Conservation (phyloP, 2,888 invertebrate genomes). For the Lochmaea capreae region DNA sequence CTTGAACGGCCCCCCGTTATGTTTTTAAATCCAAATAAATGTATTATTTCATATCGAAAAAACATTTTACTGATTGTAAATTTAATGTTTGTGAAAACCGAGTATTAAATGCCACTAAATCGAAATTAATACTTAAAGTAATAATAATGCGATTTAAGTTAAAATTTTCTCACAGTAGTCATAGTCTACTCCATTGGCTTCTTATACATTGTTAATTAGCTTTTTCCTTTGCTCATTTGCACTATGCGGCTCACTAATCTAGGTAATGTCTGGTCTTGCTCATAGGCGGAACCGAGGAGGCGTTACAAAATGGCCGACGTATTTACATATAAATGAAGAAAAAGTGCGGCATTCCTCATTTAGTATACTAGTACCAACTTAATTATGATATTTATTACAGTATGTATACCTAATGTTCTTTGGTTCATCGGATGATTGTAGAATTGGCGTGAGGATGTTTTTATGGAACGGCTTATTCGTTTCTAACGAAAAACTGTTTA, state of each 20-base stretch:
- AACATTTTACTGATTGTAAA: no score
- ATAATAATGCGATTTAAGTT: not conserved
- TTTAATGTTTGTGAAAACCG: no score
- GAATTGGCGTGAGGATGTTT: not conserved
- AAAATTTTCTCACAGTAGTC: not conserved
- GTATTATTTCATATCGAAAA: no score
- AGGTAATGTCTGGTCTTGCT: conserved; percentile 53
- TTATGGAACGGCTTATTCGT: not conserved
- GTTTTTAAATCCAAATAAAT: no score
- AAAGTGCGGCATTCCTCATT: conserved; percentile 45
- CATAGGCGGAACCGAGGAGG: conserved; percentile 55
- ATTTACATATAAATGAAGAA: conserved; percentile 62
- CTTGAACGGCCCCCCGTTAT: no score
- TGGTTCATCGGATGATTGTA: not conserved
- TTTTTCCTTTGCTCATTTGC: conserved; percentile 24
- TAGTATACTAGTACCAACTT: conserved; percentile 32
- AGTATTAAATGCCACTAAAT: not conserved
- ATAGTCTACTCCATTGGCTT: conserved; percentile 1
- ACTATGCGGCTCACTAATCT: conserved; percentile 15
- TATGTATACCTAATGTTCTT: conserved; percentile 1
- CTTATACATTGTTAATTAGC: conserved; percentile 28
- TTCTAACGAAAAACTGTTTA: not conserved
- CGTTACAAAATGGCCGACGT: conserved; percentile 60
- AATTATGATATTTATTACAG: conserved; percentile 43
- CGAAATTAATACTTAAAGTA: not conserved